Evolutionary conservation across 2,797 vertebrate species (phyloP).

Genomic region (Sebastes miniatus): DNA sequence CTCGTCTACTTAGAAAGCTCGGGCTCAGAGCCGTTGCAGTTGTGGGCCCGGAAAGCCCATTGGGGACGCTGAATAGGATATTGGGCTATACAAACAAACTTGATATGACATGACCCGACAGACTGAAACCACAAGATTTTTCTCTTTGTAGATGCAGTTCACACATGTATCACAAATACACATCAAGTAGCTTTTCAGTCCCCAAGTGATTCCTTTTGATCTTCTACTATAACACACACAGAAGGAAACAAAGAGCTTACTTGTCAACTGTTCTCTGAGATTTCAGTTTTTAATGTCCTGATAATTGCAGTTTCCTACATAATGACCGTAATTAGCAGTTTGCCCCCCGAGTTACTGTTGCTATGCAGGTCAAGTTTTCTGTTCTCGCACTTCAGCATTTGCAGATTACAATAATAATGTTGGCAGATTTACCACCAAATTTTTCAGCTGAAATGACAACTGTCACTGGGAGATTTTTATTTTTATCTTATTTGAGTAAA

Average conservation of each 20-base stretch:
- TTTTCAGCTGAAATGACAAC: background rate
- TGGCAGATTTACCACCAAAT: background rate
- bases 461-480: background rate
- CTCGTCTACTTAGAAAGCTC: conserved; percentile 2
- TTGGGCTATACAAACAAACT: conserved; percentile 26
- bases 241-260: background rate
- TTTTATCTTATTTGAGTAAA: background rate
- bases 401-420: background rate
- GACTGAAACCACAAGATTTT: conserved; percentile 24
- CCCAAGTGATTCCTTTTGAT: conserved; percentile 22
- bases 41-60: conserved; percentile 3
- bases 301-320: background rate
- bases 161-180: conserved; percentile 31
- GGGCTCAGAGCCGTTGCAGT: conserved; percentile 2
- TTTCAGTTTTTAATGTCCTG: background rate
- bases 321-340: background rate
- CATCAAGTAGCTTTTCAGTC: background rate
- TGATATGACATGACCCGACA: conserved; percentile 35
- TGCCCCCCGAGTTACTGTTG: background rate
- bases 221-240: background rate
- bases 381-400: background rate
- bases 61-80: conserved; percentile 31
- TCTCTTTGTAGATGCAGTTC: conserved; percentile 24
- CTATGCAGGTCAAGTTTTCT: background rate
- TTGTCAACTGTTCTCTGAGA: background rate